A percentile compares a stretch with the other conserved stretches of the same genome.
These are phyloP conservation scores for Plecotus auritus DNA, from an alignment of 2,113 vertebrate genomes.

Conservation along the genomic window DNA sequence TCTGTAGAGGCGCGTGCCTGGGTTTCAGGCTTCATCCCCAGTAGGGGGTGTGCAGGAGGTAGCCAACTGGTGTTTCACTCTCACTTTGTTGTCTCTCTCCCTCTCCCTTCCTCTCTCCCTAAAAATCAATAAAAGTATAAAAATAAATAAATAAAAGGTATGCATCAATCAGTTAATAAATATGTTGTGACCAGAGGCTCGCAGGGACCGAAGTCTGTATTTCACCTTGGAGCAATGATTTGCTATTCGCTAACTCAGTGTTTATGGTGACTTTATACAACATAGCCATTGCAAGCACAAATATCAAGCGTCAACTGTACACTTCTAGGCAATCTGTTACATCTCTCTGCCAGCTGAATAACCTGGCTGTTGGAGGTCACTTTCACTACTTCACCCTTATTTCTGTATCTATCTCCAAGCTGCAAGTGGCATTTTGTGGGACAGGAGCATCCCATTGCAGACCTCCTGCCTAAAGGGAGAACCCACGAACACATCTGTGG, in stretches of 20 bases:
- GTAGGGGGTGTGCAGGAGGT: neutral
- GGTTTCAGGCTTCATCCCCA: too few species aligned
- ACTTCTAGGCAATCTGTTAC: neutral
- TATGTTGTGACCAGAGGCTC: neutral
- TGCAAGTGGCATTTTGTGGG: neutral
- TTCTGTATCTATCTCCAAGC: neutral
- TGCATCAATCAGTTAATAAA: neutral
- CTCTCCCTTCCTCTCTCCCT: neutral
- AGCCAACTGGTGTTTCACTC: neutral
- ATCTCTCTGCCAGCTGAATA: neutral
- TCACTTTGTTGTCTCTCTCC: neutral
- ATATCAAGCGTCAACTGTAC: neutral
- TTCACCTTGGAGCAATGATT: neutral
- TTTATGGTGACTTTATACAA: neutral
- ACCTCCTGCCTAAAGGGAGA: neutral
- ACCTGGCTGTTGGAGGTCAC: neutral
- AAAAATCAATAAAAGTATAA: neutral
- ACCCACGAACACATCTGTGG: fast-evolving
- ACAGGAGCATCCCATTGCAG: neutral
- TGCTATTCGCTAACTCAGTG: neutral
- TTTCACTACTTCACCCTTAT: neutral
- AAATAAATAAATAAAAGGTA: neutral
- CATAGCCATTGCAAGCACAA: neutral
- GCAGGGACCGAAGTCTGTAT: neutral
- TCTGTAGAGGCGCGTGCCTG: neutral